Evolutionary conservation across 2,797 vertebrate species (phyloP).

Genomic region (Catamblyrhynchus diadema): DNA sequence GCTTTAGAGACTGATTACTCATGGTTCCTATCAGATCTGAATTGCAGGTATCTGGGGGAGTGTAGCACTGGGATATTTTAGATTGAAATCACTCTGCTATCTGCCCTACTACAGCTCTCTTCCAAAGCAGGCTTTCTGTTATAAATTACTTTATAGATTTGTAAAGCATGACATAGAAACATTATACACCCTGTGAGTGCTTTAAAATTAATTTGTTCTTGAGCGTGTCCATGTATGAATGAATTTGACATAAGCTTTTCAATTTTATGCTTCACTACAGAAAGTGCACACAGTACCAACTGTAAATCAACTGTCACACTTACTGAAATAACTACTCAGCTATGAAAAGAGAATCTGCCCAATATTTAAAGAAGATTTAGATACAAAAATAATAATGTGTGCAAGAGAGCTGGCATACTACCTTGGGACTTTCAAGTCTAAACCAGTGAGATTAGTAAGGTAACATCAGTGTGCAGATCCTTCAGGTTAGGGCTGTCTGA

Average conservation of each 20-base stretch:
- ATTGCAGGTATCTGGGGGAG: conserved; percentile 14
- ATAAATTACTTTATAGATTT: conserved; percentile 66
- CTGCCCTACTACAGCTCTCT: conserved; percentile 23
- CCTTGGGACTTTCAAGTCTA: not conserved
- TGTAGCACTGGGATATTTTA: conserved; percentile 37
- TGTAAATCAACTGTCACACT: conserved; percentile 61
- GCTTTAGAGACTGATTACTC: conserved; percentile 28
- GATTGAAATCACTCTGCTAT: conserved; percentile 32
- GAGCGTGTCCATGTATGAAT: conserved; percentile 61
- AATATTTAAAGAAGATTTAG: conserved; percentile 48
- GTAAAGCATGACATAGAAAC: conserved; percentile 65
- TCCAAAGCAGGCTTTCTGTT: conserved; percentile 50
- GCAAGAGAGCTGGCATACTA: not conserved
- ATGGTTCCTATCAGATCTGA: conserved; percentile 31
- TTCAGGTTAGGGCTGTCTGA: not conserved
- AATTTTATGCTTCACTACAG: conserved; percentile 67
- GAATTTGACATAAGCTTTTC: conserved; percentile 68
- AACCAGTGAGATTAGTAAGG: not conserved
- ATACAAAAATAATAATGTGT: not conserved
- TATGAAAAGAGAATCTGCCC: conserved; percentile 20
- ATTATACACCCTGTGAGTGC: conserved; percentile 63
- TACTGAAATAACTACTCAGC: conserved; percentile 48
- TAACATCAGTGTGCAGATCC: not conserved
- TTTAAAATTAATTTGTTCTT: conserved; percentile 75
- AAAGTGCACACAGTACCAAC: conserved; percentile 50